Conservation (phyloP, 2,888 invertebrate species). For the Cremastobaeus sp. region DNA sequence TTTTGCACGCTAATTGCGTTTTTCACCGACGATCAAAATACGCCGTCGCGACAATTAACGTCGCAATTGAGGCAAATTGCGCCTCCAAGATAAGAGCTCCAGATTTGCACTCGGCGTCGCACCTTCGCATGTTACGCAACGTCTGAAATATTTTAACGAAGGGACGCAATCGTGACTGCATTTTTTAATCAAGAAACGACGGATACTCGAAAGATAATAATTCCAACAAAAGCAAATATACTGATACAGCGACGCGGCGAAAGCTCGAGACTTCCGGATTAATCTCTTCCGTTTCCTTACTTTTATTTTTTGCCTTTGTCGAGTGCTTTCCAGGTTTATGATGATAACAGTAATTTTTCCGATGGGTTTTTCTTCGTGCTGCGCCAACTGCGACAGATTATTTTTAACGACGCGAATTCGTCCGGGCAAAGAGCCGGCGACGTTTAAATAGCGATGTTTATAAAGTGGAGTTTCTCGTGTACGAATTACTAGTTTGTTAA, state of each 20-base stretch:
- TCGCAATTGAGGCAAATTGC: slow-evolving; percentile 37
- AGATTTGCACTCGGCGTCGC: neutral
- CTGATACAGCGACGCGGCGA: slow-evolving; percentile 49
- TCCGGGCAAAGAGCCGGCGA: slow-evolving; percentile 14
- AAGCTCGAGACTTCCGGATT: slow-evolving; percentile 56
- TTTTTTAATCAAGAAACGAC: slow-evolving; percentile 47
- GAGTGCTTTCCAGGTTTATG: slow-evolving; percentile 53
- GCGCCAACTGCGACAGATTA: slow-evolving; percentile 42
- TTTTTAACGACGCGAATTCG: slow-evolving; percentile 41
- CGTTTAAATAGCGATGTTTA: slow-evolving; percentile 17
- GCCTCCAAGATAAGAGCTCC: neutral
- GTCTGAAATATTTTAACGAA: slow-evolving; percentile 39
- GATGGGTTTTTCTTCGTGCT: slow-evolving; percentile 45
- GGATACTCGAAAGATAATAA: slow-evolving; percentile 50
- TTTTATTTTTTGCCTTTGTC: slow-evolving; percentile 51
- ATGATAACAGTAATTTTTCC: slow-evolving; percentile 53
- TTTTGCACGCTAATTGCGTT: slow-evolving; percentile 20
- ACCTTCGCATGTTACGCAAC: slow-evolving; percentile 4
- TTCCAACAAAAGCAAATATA: slow-evolving; percentile 48
- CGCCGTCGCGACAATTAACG: slow-evolving; percentile 31
- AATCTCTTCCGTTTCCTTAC: slow-evolving; percentile 57
- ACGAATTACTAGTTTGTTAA: slow-evolving; percentile 11
- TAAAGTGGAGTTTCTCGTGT: slow-evolving; percentile 25
- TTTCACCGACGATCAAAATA: slow-evolving; percentile 28
- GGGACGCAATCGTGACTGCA: slow-evolving; percentile 33